These are phyloP conservation scores for Fopius arisanus DNA, from an alignment of 1,140 invertebrate genomes.

Conservation along the genomic window DNA sequence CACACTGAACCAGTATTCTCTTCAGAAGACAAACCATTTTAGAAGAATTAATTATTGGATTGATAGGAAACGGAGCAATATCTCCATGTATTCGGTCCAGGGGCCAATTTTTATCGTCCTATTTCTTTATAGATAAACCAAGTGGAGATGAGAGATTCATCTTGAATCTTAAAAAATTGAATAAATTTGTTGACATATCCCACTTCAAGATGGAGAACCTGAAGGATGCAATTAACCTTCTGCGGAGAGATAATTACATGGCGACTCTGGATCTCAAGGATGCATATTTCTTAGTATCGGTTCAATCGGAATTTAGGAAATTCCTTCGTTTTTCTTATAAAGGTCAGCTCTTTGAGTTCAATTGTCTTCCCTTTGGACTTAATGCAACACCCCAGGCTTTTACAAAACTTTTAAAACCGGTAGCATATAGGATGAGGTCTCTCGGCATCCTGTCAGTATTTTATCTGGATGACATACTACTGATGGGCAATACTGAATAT, in stretches of 20 bases:
- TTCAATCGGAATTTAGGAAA: constrained; percentile 3
- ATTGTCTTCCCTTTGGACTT: constrained; percentile 6
- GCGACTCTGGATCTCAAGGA: no score
- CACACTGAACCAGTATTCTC: neutral
- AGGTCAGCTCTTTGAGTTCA: constrained; percentile 5
- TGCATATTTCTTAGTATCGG: no score
- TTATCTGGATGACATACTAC: constrained; percentile 23
- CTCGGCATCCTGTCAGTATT: constrained; percentile 1
- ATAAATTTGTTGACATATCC: neutral
- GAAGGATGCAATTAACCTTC: no score
- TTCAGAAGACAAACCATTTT: neutral
- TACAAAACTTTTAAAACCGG: constrained; percentile 25
- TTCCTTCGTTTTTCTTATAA: neutral
- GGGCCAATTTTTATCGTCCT: neutral
- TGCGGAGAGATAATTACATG: no score
- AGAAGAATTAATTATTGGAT: neutral
- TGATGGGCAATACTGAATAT: neutral
- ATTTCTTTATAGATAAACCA: no score
- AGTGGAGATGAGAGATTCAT: neutral
- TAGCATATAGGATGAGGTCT: neutral
- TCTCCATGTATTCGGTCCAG: neutral
- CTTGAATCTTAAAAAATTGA: constrained; percentile 9
- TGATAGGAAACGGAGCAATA: neutral
- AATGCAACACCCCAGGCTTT: constrained; percentile 2
- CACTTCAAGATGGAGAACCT: no score